Evolutionary conservation across 2,888 invertebrate species (phyloP).

Genomic region (Leucophora obtusa): DNA sequence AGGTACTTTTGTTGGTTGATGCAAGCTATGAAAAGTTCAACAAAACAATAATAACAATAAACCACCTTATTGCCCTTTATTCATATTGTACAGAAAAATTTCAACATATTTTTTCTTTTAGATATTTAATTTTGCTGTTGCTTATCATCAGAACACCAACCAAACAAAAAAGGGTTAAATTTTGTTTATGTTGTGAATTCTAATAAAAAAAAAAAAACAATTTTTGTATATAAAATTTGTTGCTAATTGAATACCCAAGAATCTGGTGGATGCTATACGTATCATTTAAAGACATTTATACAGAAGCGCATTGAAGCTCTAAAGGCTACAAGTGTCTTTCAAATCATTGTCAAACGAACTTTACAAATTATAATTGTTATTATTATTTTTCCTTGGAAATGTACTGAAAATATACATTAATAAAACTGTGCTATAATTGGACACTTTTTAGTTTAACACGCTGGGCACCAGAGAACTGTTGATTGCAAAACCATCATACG

Average conservation of each 20-base stretch:
- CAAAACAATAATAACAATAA: slow-evolving; percentile 16
- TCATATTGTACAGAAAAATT: neutral
- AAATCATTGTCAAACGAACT: too few relatives aligned
- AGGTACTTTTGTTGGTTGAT: neutral
- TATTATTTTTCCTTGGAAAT: too few relatives aligned
- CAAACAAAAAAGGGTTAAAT: slow-evolving; percentile 22
- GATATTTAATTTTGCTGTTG: slow-evolving; percentile 9
- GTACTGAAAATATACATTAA: too few relatives aligned
- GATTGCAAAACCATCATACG: too few relatives aligned
- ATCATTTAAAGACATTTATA: neutral
- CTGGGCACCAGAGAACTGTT: too few relatives aligned
- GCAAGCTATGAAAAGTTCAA: slow-evolving; percentile 20
- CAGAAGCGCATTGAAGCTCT: neutral
- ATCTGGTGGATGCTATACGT: neutral
- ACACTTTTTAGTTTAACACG: too few relatives aligned
- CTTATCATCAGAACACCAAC: neutral
- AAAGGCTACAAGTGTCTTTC: neutral
- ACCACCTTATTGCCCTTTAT: slow-evolving; percentile 18
- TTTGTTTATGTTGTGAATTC: slow-evolving; percentile 21
- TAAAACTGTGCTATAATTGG: too few relatives aligned
- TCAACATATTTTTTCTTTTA: slow-evolving; percentile 6
- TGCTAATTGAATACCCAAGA: slow-evolving; percentile 23
- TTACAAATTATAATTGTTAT: too few relatives aligned
- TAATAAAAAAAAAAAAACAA: slow-evolving; percentile 25
- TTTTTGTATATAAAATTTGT: slow-evolving; percentile 30